Conservation (phyloP, 2,797 vertebrate genomes). For the Eupleurogrammus muticus region DNA sequence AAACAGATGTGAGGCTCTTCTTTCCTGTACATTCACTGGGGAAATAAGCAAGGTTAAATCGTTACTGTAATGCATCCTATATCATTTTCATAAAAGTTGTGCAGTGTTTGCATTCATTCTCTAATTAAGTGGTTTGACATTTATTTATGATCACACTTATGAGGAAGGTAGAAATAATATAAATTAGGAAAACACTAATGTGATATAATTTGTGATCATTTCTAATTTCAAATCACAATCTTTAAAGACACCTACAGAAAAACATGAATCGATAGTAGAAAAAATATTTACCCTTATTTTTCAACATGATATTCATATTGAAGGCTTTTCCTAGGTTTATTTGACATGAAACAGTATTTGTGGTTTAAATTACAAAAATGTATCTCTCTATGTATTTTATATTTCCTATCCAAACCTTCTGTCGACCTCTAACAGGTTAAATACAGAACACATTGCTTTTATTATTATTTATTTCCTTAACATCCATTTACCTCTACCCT, state of each 20-base stretch:
- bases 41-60: background rate
- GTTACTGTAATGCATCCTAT: background rate
- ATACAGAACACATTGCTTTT: too few species aligned
- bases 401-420: too few species aligned
- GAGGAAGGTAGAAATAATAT: background rate
- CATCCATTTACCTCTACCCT: too few species aligned
- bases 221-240: background rate
- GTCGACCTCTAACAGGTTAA: too few species aligned
- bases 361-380: too few species aligned
- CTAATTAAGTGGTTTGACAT: background rate
- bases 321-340: too few species aligned
- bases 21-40: constrained; percentile 23
- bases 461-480: too few species aligned
- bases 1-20: background rate
- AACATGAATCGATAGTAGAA: background rate
- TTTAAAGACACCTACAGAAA: background rate
- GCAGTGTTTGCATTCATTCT: background rate
- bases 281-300: background rate
- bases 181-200: background rate
- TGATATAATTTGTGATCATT: background rate
- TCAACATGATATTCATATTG: too few species aligned
- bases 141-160: background rate
- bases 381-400: too few species aligned
- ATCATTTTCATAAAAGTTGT: background rate
- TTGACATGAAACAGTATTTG: too few species aligned